Base-by-base conservation (phyloP, 2,797 vertebrate species). In the Hipposideros larvatus region DNA sequence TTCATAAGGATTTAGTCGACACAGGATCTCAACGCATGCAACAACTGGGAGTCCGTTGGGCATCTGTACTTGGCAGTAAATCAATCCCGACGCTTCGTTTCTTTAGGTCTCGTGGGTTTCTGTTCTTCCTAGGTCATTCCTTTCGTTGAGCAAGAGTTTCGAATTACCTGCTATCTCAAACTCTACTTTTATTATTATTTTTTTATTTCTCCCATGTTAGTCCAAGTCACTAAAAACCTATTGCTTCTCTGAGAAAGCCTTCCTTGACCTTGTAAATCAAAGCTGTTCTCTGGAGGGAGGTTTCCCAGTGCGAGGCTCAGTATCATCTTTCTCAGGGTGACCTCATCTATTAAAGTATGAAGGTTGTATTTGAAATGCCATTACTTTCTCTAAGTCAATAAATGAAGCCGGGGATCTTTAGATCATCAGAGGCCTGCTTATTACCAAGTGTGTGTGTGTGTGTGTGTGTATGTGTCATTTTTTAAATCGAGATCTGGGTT, bases 281-380 rank as follows among this genome's bases (percentile, higher is more conserved):
- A 98, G 98, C 96, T 55, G 71, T 92, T 57, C 98, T 97, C 98
- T 90, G 84, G 93, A 97, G 98, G 97, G 97, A 96, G 96, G 82
- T 89, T 98, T 97, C 94, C 90, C 95, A 71, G 95, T 68, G 85
- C 93, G 57, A 91, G 94, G 96, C 97, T 97, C 93, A 3, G 97
- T 95, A 98, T 97, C 94, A 19, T 95, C 97, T 96, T 98, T 97
- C 97, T 97, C 98, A 98, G 98, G 98, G 98, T 98, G 98, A 98
- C 98, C 98, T 98, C 98, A 96, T 97, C 97, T 95, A 96, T 96
- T 95, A 53, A 53, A 98, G 97, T 51, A 61, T 97, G 98, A 98
- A 98, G 98, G 98, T 98, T 98, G 97, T 87, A 97, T 98, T 98
- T 98, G 98, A 98, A 98, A 98, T 98, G 94, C 98, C 97, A 78